These are phyloP conservation scores for Odocoileus virginianus DNA, from an alignment of 2,113 vertebrate genomes.

Conservation along the genomic window DNA sequence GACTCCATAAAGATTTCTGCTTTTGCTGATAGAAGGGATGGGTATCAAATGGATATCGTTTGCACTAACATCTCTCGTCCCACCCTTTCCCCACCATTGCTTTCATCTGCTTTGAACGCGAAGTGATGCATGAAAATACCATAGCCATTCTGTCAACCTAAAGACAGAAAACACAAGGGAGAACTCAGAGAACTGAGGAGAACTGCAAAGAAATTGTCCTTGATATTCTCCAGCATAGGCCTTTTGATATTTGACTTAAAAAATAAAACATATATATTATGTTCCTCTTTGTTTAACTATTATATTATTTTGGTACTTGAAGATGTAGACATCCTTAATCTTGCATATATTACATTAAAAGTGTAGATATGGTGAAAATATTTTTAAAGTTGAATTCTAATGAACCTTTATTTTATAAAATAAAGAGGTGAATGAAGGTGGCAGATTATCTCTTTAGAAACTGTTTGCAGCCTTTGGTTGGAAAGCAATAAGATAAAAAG, in stretches of 20 bases:
- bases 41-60: neutral
- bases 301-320: neutral
- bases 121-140: neutral
- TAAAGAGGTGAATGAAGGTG: neutral
- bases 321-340: neutral
- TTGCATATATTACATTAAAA: neutral
- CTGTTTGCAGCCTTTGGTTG: neutral
- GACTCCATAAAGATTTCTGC: neutral
- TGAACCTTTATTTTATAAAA: neutral
- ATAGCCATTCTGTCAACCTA: neutral
- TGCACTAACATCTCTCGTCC: neutral
- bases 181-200: neutral
- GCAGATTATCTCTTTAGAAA: neutral
- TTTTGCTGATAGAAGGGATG: neutral
- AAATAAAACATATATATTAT: neutral
- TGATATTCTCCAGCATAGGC: neutral
- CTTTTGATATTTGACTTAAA: neutral
- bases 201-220: neutral
- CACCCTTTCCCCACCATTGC: neutral
- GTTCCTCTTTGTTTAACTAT: neutral
- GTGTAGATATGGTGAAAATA: neutral
- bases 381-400: neutral
- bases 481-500: neutral
- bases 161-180: neutral
- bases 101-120: neutral